Evolutionary conservation across 2,113 vertebrate species (phyloP), one percentile per base, ranked within the genome.

Genomic region (Anseranas semipalmata): DNA sequence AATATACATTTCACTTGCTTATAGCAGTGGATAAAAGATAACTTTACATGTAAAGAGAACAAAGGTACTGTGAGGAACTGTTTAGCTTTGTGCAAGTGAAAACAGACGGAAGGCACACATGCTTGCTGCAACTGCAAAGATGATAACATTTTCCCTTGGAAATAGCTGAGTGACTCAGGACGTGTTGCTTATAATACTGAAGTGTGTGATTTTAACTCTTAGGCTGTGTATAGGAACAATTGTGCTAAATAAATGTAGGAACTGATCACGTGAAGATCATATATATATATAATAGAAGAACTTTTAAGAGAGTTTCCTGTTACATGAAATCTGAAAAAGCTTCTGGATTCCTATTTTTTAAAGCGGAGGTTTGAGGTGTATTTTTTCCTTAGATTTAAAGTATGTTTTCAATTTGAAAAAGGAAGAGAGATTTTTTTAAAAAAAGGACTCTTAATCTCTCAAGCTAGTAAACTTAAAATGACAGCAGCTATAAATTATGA

Each of bases 401-500:
- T 60, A 66, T 32, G 68, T 65, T 62, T 95, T 75, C 53, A 46
- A 46, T 85, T 95, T 83, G 43, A 35, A 37, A 75, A 76, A 68
- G 37, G 15, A 25, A 39, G 15, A 82, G 53, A 83, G 67, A 48
- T 72, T 72, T 73, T 48, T 30, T 63, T 33, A 45, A 27, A 19
- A 88, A 75, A 74, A 60, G 22, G 25, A 37, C 22, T 80, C 43
- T 39, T 81, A 83, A 59, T 89, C 85, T 93, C 90, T 67, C 72
- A 81, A 88, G 85, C 90, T 92, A 48, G 87, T 78, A 89, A 91
- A 77, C 56, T 71, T 77, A 88, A 90, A 94, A 96, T 95, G 88
- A 85, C 92, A 86, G 90, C 50, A 60, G 83, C 59, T 92, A 94
- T 97, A 88, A 96, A 96, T 97, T 94, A 96, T 96, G 32, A 71